Base-by-base conservation (phyloP, 2,888 invertebrate genomes). In the Lasioglossum pauxillum region DNA sequence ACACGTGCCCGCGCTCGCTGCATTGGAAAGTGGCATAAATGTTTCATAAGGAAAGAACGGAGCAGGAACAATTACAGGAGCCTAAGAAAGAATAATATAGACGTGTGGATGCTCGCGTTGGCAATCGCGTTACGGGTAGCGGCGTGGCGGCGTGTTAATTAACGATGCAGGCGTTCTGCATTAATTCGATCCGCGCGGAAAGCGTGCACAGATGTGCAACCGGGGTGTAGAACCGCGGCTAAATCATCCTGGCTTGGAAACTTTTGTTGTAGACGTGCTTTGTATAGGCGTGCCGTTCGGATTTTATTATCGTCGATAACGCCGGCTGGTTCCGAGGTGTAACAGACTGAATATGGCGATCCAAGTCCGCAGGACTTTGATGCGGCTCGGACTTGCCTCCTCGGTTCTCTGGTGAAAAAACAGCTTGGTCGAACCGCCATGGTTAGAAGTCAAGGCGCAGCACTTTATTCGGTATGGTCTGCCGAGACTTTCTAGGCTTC, bases 391-490 rank as follows among this genome's bases (percentile, higher is more conserved):
- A 64, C 83, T 38, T 57, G 84, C 76, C 78, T 78, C n/a, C 60
- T 85, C 67, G 82, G 75, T 27, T 10, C 49, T 16, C 14, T 5
- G 19, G 8, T 60, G 38, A 78, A 57, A 80, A 71, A 89, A 83
- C 78, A 82, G 53, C 71, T 12, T 35, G 82, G 73, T 57, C 3
- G n/a, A 12, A 57, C 57, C 72, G 31, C 44, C 78, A 75, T 57
- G 73, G 83, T 79, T 84, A 75, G 83, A 84, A 90, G 80, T 83
- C 86, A 80, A 82, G 78, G 78, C 75, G 60, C 78, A 81, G 44
- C 81, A 57, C 90, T 89, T 89, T 89, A 89, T 88, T 86, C 84
- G 86, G 88, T 86, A 89, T 81, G 78, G 83, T 35, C 64, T 76
- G 49, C 75, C 35, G 27, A 72, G 86, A 76, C 87, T 87, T 87